A percentile compares a stretch with the other conserved stretches of the same genome.
These are phyloP conservation scores for Centruroides sculpturatus DNA, from an alignment of 1,140 invertebrate species.

Conservation along the genomic window DNA sequence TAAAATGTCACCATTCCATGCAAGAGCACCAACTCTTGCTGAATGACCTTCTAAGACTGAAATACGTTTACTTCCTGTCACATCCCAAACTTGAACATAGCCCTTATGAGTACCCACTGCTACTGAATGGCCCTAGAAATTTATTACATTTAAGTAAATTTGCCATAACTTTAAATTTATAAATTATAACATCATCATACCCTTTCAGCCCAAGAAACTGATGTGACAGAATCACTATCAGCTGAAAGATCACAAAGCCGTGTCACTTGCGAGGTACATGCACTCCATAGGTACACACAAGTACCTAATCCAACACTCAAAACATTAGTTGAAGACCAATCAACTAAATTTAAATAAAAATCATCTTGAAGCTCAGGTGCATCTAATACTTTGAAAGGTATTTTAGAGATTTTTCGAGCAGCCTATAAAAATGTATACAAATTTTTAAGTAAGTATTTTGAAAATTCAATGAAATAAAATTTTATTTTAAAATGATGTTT, in stretches of 20 bases:
- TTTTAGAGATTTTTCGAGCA: conserved; percentile 88
- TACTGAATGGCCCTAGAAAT: conserved; percentile 60
- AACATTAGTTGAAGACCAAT: conserved; percentile 99
- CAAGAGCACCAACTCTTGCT: conserved; percentile 73
- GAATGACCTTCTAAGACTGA: conserved; percentile 84
- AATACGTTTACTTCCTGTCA: conserved; percentile 82
- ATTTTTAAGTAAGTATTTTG: not conserved
- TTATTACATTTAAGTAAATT: conserved; percentile 23
- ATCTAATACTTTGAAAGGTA: conserved; percentile 95
- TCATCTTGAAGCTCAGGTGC: conserved; percentile 98
- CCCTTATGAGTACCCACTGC: conserved; percentile 96
- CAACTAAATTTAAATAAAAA: conserved; percentile 97
- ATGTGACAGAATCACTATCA: conserved; percentile 91
- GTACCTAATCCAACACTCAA: conserved; percentile 95
- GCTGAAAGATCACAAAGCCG: conserved; percentile 78
- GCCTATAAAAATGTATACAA: conserved; percentile 22
- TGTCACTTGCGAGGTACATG: conserved; percentile 81
- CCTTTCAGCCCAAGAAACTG: conserved; percentile 96
- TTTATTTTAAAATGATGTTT: too few relatives aligned
- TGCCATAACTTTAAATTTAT: conserved; percentile 4
- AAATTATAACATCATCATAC: conserved; percentile 5
- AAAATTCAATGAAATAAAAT: too few relatives aligned
- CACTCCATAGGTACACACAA: conserved; percentile 98
- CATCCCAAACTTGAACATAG: conserved; percentile 95
- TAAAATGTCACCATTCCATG: conserved; percentile 95